These are phyloP conservation scores for Larimichthys polyactis DNA, from an alignment of 2,113 vertebrate species.

Conservation along the genomic window DNA sequence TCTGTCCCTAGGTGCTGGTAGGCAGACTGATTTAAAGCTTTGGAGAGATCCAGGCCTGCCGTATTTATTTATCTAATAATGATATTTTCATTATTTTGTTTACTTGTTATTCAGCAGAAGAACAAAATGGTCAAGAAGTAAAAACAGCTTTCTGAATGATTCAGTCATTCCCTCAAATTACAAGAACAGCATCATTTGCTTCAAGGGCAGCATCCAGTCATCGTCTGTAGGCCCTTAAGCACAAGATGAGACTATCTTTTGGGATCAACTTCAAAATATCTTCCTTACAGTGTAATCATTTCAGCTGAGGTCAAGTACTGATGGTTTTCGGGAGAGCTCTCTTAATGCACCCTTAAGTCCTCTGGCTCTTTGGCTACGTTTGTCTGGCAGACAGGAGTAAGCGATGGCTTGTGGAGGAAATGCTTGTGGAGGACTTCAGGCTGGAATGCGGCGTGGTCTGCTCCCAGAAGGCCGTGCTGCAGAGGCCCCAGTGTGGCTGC, in stretches of 20 bases:
- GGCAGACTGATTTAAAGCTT: neutral
- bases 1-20: neutral
- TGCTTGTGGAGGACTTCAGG: constrained; percentile 68
- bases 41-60: neutral
- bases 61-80: neutral
- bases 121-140: neutral
- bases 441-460: constrained; percentile 69
- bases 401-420: constrained; percentile 73
- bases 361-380: constrained; percentile 70
- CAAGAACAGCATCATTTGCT: constrained; percentile 59
- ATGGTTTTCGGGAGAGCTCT: constrained; percentile 76
- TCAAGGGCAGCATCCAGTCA: constrained; percentile 61
- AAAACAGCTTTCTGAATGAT: constrained; percentile 17
- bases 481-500: constrained; percentile 73
- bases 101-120: neutral
- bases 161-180: constrained; percentile 37
- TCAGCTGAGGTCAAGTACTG: constrained; percentile 76
- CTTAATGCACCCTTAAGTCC: constrained; percentile 78
- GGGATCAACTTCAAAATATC: constrained; percentile 77
- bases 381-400: constrained; percentile 76
- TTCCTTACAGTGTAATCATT: constrained; percentile 75
- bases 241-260: constrained; percentile 74
- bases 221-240: constrained; percentile 70
- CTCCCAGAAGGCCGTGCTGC: constrained; percentile 71
- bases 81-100: neutral